Evolutionary conservation across 2,888 invertebrate genomes (phyloP).

Genomic region (Heliconius aoede): DNA sequence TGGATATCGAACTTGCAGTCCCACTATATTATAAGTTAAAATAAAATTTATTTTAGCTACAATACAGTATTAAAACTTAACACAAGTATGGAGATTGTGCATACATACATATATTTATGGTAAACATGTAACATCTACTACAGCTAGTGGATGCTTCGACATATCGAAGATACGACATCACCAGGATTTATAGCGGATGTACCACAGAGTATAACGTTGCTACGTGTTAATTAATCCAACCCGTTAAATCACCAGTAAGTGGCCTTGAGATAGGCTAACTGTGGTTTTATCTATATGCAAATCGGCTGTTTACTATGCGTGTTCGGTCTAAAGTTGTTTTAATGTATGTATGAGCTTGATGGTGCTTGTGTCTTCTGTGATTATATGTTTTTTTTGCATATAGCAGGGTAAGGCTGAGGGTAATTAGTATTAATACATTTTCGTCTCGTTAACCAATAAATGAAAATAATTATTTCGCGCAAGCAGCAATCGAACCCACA

Average conservation of each 20-base stretch:
- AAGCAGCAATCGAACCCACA: no score
- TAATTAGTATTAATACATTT: no score
- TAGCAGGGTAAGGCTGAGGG: no score
- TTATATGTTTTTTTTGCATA: neutral
- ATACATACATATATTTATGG: no score
- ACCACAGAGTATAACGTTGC: conserved; percentile 59
- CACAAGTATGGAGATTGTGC: no score
- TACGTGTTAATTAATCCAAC: conserved; percentile 76
- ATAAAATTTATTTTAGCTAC: no score
- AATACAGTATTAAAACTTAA: no score
- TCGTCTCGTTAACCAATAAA: no score
- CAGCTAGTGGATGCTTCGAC: conserved; percentile 58
- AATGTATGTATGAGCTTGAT: conserved; percentile 33
- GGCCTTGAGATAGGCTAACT: conserved; percentile 51
- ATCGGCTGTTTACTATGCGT: conserved; percentile 46
- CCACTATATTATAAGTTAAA: no score
- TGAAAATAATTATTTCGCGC: no score
- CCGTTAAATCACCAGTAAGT: conserved; percentile 55
- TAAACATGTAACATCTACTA: conserved; percentile 10
- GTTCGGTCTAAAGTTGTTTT: conserved; percentile 36
- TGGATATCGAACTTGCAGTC: no score
- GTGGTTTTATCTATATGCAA: conserved; percentile 50
- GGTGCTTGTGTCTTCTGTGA: neutral
- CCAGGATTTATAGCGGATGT: conserved; percentile 70
- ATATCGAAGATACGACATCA: conserved; percentile 66